phyloP scores from a whole-genome alignment of 2,113 vertebrate genomes.

The Oncorhynchus keta region DNA sequence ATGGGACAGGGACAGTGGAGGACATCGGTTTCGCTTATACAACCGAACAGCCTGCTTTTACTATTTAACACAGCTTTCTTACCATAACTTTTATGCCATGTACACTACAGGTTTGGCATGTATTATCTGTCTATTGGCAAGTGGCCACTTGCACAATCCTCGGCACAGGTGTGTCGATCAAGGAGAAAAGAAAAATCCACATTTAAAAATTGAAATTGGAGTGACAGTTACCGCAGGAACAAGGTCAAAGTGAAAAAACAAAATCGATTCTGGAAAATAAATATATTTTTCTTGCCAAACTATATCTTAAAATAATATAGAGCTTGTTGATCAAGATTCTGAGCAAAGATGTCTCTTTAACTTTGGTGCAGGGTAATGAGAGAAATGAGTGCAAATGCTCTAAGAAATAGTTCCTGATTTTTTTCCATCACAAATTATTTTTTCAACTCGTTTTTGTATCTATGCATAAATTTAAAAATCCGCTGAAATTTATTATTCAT shows the following conservation, averaged over 20 bases:
- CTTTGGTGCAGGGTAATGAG: slow-evolving; percentile 90
- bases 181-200: slow-evolving; percentile 20
- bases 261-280: slow-evolving; percentile 12
- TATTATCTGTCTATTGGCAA: slow-evolving; percentile 52
- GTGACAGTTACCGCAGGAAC: neutral
- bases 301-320: slow-evolving; percentile 32
- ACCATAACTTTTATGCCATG: slow-evolving; percentile 40
- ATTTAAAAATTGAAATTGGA: slow-evolving; percentile 23
- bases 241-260: slow-evolving; percentile 34
- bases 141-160: slow-evolving; percentile 49
- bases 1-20: too few species aligned
- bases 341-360: slow-evolving; percentile 80
- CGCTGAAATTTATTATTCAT: slow-evolving; percentile 99
- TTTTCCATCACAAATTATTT: slow-evolving; percentile 88
- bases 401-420: slow-evolving; percentile 94
- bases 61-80: neutral
- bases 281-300: neutral
- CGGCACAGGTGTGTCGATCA: slow-evolving; percentile 67
- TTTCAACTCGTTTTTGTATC: slow-evolving; percentile 96
- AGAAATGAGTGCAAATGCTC: slow-evolving; percentile 92
- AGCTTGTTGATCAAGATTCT: slow-evolving; percentile 82
- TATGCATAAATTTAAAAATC: slow-evolving; percentile 99
- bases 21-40: too few species aligned
- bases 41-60: neutral
- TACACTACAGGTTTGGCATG: slow-evolving; percentile 52